Evolutionary conservation across 2,888 invertebrate genomes (phyloP), one percentile per base, ranked within the genome.

Genomic region (Agriopis aurantiaria): DNA sequence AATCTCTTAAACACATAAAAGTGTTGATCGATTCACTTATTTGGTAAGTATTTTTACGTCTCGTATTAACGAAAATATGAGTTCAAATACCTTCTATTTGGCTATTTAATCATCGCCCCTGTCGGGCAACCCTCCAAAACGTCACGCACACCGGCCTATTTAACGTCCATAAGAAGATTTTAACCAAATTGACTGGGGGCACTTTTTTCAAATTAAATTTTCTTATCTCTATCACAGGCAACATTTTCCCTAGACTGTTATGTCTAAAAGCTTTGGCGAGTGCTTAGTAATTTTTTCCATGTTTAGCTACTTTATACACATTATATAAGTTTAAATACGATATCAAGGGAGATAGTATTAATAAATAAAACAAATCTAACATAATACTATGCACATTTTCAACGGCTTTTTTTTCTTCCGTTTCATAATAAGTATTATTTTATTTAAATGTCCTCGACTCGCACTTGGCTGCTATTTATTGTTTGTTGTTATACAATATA

Each of bases 171-270:
- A 77, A 74, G 72, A 78, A 76, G 75, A 76, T 81, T 80, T 79
- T 76, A 70, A 72, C 75, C 80, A 83, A 85, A 85, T 75, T 80
- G 83, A 82, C 71, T 68, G 64, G 71, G 64, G 71, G 81, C 82
- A 82, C 80, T 84, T 86, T 84, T 83, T 80, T 78, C 45, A 86
- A 87, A 87, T 87, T 83, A 80, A 80, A 73, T 84, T 83, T 81
- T 65, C 85, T 85, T 84, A 85, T 83, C 83, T 83, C 75, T 80
- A 71, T 78, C 78, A 79, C 80, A 75, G 78, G 73, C 78, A 74
- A 77, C 77, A 78, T 74, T 81, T 80, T 77, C 75, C 76, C 75
- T 77, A 77, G 75, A 57, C 51, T 43, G 55, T 61, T 51, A 64
- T 58, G 12, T 41, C 40, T 49, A 43, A 69, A 53, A 55, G 55